A percentile compares a stretch with the other conserved stretches of the same genome.
phyloP scores from a whole-genome alignment of 1,140 invertebrate genomes.

The Venturia canescens region DNA sequence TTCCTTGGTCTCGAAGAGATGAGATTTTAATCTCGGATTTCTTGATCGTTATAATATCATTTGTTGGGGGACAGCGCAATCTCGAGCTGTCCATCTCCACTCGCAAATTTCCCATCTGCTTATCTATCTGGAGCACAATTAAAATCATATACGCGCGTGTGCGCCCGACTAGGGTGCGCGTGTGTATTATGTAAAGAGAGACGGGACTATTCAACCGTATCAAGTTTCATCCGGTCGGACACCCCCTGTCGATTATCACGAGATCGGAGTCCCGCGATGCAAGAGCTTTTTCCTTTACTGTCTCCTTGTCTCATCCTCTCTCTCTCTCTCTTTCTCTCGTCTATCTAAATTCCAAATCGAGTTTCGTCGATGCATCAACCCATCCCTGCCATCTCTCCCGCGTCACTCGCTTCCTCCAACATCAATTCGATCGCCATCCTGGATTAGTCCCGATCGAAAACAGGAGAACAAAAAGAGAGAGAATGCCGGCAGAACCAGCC shows the following conservation, averaged over 20 bases:
- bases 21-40: neutral
- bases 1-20: neutral
- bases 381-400: neutral
- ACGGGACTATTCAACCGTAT: conserved; percentile 38
- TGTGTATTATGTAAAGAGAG: conserved; percentile 1
- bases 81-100: conserved; percentile 16
- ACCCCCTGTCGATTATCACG: conserved; percentile 38
- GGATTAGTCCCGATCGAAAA: conserved; percentile 30
- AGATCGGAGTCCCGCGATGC: conserved; percentile 16
- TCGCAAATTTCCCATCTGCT: conserved; percentile 38
- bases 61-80: conserved; percentile 15
- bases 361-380: conserved; percentile 22
- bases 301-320: neutral
- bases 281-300: neutral
- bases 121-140: conserved; percentile 33
- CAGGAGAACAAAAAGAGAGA: conserved; percentile 9
- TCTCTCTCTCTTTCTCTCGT: neutral
- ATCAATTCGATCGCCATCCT: conserved; percentile 36
- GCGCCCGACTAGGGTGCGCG: neutral
- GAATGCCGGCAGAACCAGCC: conserved; percentile 9
- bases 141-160: conserved; percentile 12
- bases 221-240: conserved; percentile 44
- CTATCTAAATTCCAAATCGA: conserved; percentile 44
- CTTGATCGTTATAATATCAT: conserved; percentile 9
- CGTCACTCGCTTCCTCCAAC: neutral